Evolutionary conservation across 2,113 vertebrate genomes (phyloP).

Genomic region (Hymenochirus boettgeri): DNA sequence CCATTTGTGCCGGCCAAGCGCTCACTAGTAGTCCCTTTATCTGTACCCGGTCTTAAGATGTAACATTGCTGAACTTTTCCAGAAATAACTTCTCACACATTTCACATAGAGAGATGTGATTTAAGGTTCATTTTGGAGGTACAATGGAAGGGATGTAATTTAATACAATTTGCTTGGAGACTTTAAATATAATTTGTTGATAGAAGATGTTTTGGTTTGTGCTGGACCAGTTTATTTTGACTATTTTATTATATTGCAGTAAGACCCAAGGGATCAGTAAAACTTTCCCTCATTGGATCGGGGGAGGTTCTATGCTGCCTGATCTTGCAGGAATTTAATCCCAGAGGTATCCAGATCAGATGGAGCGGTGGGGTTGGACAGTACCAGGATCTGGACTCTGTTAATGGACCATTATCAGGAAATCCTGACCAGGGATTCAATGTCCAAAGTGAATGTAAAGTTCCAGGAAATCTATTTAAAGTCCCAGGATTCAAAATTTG

Average conservation of each 20-base stretch:
- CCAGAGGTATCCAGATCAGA: slow-evolving; percentile 3
- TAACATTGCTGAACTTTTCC: no score
- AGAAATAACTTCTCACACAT: no score
- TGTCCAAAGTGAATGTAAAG: slow-evolving; percentile 5
- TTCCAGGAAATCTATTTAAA: background rate
- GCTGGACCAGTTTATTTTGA: no score
- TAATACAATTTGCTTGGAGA: no score
- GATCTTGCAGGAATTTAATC: slow-evolving; percentile 7
- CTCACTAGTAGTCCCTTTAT: no score
- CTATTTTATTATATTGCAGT: slow-evolving; percentile 2
- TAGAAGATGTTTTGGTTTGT: no score
- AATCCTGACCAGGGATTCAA: background rate
- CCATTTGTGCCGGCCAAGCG: no score
- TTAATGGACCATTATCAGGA: background rate
- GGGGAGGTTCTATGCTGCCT: slow-evolving; percentile 1
- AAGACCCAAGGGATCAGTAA: background rate
- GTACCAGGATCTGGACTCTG: background rate
- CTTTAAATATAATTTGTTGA: no score
- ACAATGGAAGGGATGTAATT: no score
- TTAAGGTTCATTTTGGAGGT: no score
- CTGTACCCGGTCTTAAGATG: no score
- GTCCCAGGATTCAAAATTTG: background rate
- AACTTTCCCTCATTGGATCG: background rate
- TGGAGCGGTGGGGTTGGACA: slow-evolving; percentile 13
- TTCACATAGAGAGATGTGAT: no score